A percentile compares a stretch with the other conserved stretches of the same genome.
phyloP scores from a whole-genome alignment of 2,797 vertebrate species.

The Triplophysa yarkandensis region DNA sequence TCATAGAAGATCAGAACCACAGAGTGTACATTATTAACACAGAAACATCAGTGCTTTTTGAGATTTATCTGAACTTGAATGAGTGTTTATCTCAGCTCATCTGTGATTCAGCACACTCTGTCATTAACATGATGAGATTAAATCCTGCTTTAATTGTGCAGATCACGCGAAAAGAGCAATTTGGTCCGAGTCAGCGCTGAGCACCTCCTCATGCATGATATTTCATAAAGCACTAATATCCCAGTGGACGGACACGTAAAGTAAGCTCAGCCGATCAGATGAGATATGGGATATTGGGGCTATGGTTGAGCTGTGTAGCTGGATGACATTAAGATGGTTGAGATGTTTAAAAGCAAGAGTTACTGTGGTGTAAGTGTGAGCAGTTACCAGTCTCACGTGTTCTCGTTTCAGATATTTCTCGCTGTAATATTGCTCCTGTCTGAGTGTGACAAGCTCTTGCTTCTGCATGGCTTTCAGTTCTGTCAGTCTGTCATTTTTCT shows the following conservation, averaged over 20 bases:
- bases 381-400: conserved; percentile 90
- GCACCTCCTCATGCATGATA: neutral
- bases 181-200: neutral
- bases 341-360: neutral
- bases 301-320: no score
- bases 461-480: conserved; percentile 95
- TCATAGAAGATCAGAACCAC: no score
- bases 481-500: conserved; percentile 83
- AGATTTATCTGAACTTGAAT: no score
- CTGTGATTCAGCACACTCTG: neutral
- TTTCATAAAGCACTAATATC: neutral
- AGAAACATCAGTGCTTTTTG: no score
- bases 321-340: no score
- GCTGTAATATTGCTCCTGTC: conserved; percentile 97
- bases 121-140: neutral
- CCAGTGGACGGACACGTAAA: no score
- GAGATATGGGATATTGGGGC: no score
- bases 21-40: no score
- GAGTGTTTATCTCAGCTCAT: neutral
- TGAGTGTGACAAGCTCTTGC: conserved; percentile 89
- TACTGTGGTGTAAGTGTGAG: neutral
- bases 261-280: no score
- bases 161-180: neutral
- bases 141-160: neutral
- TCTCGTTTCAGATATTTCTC: conserved; percentile 97